Base-by-base conservation (phyloP, 2,797 vertebrate species). In the Syndactyla subalaris region DNA sequence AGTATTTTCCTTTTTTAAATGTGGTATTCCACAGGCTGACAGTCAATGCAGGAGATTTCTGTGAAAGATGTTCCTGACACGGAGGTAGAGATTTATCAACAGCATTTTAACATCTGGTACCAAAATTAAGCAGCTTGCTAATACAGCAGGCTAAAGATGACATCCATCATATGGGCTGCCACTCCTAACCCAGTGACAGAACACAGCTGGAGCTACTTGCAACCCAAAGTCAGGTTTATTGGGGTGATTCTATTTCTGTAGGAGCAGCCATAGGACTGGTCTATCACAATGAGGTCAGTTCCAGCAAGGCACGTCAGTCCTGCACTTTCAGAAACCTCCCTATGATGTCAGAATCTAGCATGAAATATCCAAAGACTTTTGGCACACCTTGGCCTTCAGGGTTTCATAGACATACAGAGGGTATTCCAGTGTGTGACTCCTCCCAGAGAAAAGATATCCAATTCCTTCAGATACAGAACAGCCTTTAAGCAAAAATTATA, bases 271-370 rank as follows among this genome's bases (percentile, higher is more conserved):
- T 7, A 59, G 36, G 59, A n/a, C 20, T 45, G 9, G n/a, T 79
- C 30, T 6, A 51, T 20, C 16, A 52, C 26, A 21, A 2, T 21
- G 49, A 88, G 30, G 41, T 29, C 14, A 30, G 55, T n/a, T 74
- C 36, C 41, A 71, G 21, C 3, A 6, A 66, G 38, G 12, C 14
- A 66, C 5, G 0, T 12, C 0, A 0, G 4, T 58, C 24, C 32
- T 36, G 19, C 10, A 7, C 57, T 66, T 48, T 21, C 39, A 73
- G 61, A 46, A 77, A 46, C 13, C 23, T 54, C 48, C 27, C 23
- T 23, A 2, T 10, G 10, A 29, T 20, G 29, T 49, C 61, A 81
- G 21, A 14, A 67, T 54, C 34, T 62, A 39, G 74, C 7, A 73
- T 2, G 36, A 90, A 85, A 46, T 15, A 22, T 34, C 18, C 29